Evolutionary conservation across 2,797 vertebrate genomes (phyloP), one percentile per base, ranked within the genome.

Genomic region (Gambelia wislizenii): DNA sequence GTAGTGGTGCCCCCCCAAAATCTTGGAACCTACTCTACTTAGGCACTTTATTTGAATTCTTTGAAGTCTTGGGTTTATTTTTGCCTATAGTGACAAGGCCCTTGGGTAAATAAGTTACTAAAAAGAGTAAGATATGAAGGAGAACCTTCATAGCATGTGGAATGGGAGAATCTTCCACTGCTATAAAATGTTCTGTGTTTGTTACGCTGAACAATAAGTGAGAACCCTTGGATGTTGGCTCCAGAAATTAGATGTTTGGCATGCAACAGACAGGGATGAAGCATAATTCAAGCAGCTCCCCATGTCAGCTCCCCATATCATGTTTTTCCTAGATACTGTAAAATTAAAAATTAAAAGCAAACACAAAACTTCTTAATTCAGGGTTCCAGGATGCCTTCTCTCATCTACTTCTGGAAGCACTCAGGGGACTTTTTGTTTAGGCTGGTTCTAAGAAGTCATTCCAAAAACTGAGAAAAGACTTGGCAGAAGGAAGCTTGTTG

Each of bases 101-200:
- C 49, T 33, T 27, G 67, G 33, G 36, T 44, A 27, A 81, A 27
- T 20, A 33, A 39, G 25, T 64, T 86, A 42, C 10, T 87, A 76
- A 81, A 44, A 59, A 61, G 69, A 91, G 90, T 7, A 64, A 49
- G 0, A 54, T 84, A 83, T 39, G 16, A 83, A 89, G 89, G 91
- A 91, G 22, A 44, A 33, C 8, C 27, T 39, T 88, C 79, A 49
- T 82, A 47, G 22, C 25, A 18, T 85, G 22, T 22, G 36, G 18
- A 27, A 76, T 76, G 44, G 30, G 30, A 47, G 27, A 47, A 22
- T 52, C 12, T 61, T 76, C 4, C 44, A 77, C 54, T 49, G 67
- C 20, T 70, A 47, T 61, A 76, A 77, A 16, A 44, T 2, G 27
- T 22, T 20, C 52, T 54, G 36, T 9, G 36, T 56, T 30, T 61